These are phyloP conservation scores for Nycteola revayana DNA, from an alignment of 2,888 invertebrate genomes.

Conservation along the genomic window DNA sequence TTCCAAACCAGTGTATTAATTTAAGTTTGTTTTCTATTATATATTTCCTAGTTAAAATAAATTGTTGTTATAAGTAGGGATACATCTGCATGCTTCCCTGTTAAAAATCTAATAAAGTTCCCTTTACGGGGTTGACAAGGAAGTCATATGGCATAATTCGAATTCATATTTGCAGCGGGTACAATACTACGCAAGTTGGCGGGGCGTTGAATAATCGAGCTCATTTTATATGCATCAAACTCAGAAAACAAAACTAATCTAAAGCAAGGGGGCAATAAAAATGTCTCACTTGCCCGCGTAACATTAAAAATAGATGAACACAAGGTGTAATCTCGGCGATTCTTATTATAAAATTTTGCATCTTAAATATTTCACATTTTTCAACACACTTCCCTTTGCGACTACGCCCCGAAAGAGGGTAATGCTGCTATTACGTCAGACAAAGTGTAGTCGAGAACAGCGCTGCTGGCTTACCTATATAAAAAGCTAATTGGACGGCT, in stretches of 20 bases:
- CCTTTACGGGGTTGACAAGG: constrained; percentile 3
- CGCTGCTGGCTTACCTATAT: constrained; percentile 34
- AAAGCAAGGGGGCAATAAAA: constrained; percentile 75
- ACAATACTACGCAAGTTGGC: constrained; percentile 55
- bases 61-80: no score
- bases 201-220: constrained; percentile 75
- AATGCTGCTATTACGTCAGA: constrained; percentile 56
- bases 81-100: no score
- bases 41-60: no score
- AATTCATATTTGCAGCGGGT: constrained; percentile 59
- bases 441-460: constrained; percentile 50
- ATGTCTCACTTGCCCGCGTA: constrained; percentile 69
- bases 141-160: constrained; percentile 52
- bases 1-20: no score
- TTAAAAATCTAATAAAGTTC: no score
- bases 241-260: constrained; percentile 80
- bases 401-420: constrained; percentile 48
- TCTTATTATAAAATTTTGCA: constrained; percentile 78
- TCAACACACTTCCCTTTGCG: constrained; percentile 59
- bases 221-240: constrained; percentile 81
- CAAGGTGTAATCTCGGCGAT: constrained; percentile 78
- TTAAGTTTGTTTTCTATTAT: no score
- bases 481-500: constrained; percentile 39
- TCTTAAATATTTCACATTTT: constrained; percentile 74
- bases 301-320: constrained; percentile 75